These are phyloP conservation scores for Ceuthmochares aereus DNA, from an alignment of 2,113 vertebrate species.

Conservation along the genomic window DNA sequence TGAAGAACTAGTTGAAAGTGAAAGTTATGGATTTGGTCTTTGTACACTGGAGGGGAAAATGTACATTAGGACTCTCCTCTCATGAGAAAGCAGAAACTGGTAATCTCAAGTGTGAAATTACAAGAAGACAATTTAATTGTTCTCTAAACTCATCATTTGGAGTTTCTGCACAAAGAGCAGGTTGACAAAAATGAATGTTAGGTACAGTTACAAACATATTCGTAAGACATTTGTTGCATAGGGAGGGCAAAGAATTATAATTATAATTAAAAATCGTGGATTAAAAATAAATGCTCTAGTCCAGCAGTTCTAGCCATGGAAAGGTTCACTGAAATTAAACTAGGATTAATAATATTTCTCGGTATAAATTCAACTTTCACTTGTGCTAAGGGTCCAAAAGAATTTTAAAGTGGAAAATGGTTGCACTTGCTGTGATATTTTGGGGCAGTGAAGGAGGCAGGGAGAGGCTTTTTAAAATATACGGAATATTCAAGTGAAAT, in stretches of 20 bases:
- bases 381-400: not conserved
- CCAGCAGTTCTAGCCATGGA: not conserved
- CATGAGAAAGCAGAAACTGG: not conserved
- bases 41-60: not conserved
- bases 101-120: not conserved
- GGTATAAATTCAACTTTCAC: not conserved
- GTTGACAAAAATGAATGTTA: not conserved
- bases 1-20: not conserved
- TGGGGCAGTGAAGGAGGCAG: not conserved
- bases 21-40: not conserved
- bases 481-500: not conserved
- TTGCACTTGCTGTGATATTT: not conserved
- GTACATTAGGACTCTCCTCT: not conserved
- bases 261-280: not conserved
- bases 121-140: not conserved
- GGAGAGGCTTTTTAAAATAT: not conserved
- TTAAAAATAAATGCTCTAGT: not conserved
- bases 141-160: not conserved
- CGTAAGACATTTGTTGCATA: not conserved
- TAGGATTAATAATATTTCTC: not conserved
- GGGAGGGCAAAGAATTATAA: not conserved
- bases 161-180: not conserved
- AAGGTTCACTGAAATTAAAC: not conserved
- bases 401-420: not conserved
- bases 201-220: not conserved